phyloP scores from a whole-genome alignment of 2,113 vertebrate species.

The Terrapene triunguis region DNA sequence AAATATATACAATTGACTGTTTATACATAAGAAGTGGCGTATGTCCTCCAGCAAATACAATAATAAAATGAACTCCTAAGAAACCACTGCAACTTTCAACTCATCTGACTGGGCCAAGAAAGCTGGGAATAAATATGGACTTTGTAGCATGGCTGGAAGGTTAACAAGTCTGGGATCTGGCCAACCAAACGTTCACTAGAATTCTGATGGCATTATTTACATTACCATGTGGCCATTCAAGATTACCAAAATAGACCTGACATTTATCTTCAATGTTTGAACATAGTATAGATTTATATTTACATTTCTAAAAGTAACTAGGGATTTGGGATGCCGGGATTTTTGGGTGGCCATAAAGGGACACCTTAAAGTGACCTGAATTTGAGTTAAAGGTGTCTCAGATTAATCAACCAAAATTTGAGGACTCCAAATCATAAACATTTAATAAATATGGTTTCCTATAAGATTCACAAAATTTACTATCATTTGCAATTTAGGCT shows the following conservation, averaged over 20 bases:
- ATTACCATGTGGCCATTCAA: neutral
- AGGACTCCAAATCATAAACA: neutral
- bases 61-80: neutral
- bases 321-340: neutral
- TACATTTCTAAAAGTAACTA: neutral
- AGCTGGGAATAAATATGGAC: neutral
- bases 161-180: neutral
- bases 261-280: neutral
- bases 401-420: neutral
- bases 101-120: neutral
- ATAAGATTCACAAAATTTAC: neutral
- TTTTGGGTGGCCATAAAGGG: neutral
- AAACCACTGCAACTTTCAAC: neutral
- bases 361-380: neutral
- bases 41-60: neutral
- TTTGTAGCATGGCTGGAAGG: neutral
- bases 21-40: neutral
- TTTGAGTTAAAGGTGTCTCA: neutral
- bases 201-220: neutral
- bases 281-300: neutral
- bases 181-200: neutral
- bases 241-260: neutral
- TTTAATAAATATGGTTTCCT: neutral
- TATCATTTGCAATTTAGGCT: fast-evolving
- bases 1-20: neutral